A percentile compares a stretch with the other conserved stretches of the same genome.
phyloP scores from a whole-genome alignment of 2,888 invertebrate species.

The Ceramica pisi region DNA sequence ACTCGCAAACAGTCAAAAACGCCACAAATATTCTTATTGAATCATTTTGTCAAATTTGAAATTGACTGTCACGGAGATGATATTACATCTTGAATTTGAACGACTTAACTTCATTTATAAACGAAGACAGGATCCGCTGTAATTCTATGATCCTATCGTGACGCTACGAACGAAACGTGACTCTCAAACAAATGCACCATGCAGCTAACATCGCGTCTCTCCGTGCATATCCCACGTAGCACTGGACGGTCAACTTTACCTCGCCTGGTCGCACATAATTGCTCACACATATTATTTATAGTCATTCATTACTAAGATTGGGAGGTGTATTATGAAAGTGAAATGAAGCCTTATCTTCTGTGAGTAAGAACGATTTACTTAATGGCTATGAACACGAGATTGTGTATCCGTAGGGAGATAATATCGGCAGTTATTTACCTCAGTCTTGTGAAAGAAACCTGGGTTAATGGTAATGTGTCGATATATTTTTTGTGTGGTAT shows the following conservation, averaged over 20 bases:
- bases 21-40: too few relatives aligned
- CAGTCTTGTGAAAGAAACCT: slow-evolving; percentile 29
- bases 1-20: too few relatives aligned
- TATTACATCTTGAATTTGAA: too few relatives aligned
- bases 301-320: slow-evolving; percentile 64
- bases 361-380: slow-evolving; percentile 58
- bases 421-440: slow-evolving; percentile 37
- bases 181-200: neutral
- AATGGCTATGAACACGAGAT: slow-evolving; percentile 47
- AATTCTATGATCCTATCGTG: neutral
- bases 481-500: slow-evolving; percentile 22
- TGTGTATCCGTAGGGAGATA: slow-evolving; percentile 37
- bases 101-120: too few relatives aligned
- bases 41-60: too few relatives aligned
- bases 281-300: slow-evolving; percentile 61
- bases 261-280: slow-evolving; percentile 54
- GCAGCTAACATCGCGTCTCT: neutral
- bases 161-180: neutral
- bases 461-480: slow-evolving; percentile 5
- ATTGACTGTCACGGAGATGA: too few relatives aligned
- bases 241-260: slow-evolving; percentile 17
- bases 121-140: neutral
- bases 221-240: neutral
- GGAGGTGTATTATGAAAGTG: slow-evolving; percentile 62
- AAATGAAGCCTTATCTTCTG: slow-evolving; percentile 52